A percentile compares a stretch with the other conserved stretches of the same genome.
These are phyloP conservation scores for Tinea semifulvella DNA, from an alignment of 2,888 invertebrate genomes.

Conservation along the genomic window DNA sequence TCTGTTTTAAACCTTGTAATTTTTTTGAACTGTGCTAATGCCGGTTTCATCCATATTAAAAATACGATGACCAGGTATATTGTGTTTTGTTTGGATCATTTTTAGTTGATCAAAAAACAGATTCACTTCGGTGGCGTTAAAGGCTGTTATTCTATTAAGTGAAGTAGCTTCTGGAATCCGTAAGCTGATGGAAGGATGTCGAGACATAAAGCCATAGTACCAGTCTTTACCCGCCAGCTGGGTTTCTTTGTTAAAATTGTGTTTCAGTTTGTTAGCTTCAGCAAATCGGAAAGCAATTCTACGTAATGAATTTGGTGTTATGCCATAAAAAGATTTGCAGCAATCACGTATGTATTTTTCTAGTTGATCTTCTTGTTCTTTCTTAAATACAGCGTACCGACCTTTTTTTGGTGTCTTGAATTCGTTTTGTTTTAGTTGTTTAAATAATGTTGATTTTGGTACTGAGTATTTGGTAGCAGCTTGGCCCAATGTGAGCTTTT, in stretches of 20 bases:
- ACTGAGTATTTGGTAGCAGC: conserved; percentile 17
- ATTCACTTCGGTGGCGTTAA: conserved; percentile 21
- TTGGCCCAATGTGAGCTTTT: conserved; percentile 17
- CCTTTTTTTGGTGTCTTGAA: conserved; percentile 11
- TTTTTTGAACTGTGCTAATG: no score
- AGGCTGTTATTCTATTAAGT: conserved; percentile 21
- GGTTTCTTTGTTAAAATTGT: conserved; percentile 21
- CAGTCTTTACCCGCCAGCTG: conserved; percentile 22
- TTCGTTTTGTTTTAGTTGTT: conserved; percentile 14
- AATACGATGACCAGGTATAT: no score
- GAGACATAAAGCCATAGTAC: conserved; percentile 17
- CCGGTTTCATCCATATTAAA: no score
- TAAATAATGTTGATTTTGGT: conserved; percentile 16
- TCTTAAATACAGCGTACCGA: conserved; percentile 14
- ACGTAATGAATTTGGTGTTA: conserved; percentile 20
- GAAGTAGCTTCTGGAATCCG: conserved; percentile 20
- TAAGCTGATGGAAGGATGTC: conserved; percentile 18
- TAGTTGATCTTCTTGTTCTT: conserved; percentile 15
- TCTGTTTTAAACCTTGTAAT: no score
- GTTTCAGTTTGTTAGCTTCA: no score
- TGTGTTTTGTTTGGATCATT: no score
- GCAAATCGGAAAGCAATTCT: conserved; percentile 23
- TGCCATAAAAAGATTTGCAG: conserved; percentile 18
- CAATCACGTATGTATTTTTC: conserved; percentile 16
- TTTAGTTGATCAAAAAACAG: conserved; percentile 19